Evolutionary conservation across 1,140 invertebrate species (phyloP), one percentile per base, ranked within the genome.

Genomic region (Hyposmocoma kahamanoa): DNA sequence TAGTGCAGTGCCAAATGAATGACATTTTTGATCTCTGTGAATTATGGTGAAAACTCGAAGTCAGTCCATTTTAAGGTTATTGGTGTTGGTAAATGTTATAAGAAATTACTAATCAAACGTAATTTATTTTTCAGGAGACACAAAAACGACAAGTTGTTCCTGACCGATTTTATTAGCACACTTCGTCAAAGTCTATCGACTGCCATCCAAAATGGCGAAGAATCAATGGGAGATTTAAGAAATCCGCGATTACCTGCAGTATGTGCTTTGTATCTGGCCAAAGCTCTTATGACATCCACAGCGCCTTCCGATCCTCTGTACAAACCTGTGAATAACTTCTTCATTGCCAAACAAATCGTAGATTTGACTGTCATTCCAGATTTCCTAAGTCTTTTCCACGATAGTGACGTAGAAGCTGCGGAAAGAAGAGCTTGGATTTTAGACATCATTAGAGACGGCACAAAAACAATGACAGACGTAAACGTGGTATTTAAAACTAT

Each of bases 361-460:
- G 90, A 94, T 70, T 75, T 94, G 1, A 87, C 87, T 2, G 87
- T 89, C n/a, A 90, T 95, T n/a, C 93, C 94, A 3, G 94, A 94
- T 75, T 90, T 95, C 50, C 88, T 93, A 22, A 91, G 90, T 45
- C 87, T 94, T 10, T 90, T 94, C 52, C 90, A 94, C 53, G 92
- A 91, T 52, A 89, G 90, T 3, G 89, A 92, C 39, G 73, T 93
- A 1, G 88, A 93, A 48, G 83, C 87, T 36, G 72, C 70, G 11
- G 79, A 86, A 1, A 89, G 92, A 48, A 87, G 92, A 55, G 70
- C 81, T 22, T 95, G 93, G 91, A 91, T 94, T 18, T 72, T 95
- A 2, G 82, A 89, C 59, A 76, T 93, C 6, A 83, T 95, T 32
- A 76, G 82, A 22, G 90, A 94, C 66, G 93, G 93, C 9, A 72